phyloP scores from a whole-genome alignment of 2,797 vertebrate genomes.

The Acrossocheilus wenchowensis region DNA sequence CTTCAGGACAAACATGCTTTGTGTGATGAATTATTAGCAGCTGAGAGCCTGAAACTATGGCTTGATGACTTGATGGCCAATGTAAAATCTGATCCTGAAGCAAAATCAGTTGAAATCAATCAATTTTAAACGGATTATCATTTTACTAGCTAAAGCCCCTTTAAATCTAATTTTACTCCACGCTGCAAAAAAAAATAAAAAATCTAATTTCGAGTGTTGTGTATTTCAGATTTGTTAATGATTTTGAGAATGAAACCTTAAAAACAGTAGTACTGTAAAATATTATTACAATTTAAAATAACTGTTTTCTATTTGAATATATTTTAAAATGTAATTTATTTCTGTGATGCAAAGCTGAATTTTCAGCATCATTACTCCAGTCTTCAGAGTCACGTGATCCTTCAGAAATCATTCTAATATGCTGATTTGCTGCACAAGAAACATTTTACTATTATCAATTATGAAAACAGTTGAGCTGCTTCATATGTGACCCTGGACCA shows the following conservation, averaged over 20 bases:
- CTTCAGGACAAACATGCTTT: background rate
- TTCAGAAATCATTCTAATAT: background rate
- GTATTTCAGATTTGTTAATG: background rate
- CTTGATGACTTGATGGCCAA: background rate
- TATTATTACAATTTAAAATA: background rate
- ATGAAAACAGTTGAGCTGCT: background rate
- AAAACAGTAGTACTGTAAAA: background rate
- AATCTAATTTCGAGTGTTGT: background rate
- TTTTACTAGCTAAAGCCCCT: background rate
- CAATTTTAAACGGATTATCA: background rate
- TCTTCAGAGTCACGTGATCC: background rate
- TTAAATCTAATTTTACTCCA: background rate
- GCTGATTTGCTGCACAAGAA: background rate
- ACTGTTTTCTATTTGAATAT: background rate
- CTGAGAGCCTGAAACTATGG: background rate
- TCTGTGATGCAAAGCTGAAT: background rate
- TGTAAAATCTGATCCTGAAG: constrained; percentile 1
- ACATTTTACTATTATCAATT: background rate
- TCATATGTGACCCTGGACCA: background rate
- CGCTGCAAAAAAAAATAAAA: background rate
- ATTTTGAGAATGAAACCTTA: background rate
- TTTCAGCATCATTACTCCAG: background rate
- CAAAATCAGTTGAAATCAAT: background rate
- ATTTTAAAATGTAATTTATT: background rate
- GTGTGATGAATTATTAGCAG: background rate